Evolutionary conservation across 2,797 vertebrate genomes (phyloP).

Genomic region (Sebastes goodei): DNA sequence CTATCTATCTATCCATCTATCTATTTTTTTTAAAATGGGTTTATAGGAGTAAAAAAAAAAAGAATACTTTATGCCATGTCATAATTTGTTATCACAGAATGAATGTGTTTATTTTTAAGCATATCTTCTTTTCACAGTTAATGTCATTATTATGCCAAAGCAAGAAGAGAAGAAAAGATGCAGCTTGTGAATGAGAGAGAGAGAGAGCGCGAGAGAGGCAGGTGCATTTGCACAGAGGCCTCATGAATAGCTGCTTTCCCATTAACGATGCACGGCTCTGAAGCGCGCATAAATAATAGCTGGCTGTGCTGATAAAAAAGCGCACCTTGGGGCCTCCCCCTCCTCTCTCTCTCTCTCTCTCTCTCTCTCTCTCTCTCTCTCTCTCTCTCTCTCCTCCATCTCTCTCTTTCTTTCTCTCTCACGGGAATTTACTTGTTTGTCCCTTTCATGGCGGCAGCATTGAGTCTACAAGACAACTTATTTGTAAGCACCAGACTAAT

Average conservation of each 20-base stretch:
- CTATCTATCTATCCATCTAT: no score
- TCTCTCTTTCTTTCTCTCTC: slow-evolving; percentile 36
- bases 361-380: neutral
- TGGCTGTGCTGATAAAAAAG: slow-evolving; percentile 64
- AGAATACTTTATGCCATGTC: neutral
- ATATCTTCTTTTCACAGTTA: neutral
- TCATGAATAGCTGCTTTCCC: slow-evolving; percentile 79
- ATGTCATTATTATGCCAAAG: slow-evolving; percentile 44
- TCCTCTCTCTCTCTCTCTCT: neutral
- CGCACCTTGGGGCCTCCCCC: slow-evolving; percentile 65
- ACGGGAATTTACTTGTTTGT: slow-evolving; percentile 28
- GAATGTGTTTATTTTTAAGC: slow-evolving; percentile 6
- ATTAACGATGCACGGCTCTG: slow-evolving; percentile 73
- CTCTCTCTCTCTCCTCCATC: neutral
- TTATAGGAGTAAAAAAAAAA: neutral
- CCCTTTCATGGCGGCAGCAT: slow-evolving; percentile 19
- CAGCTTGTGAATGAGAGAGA: slow-evolving; percentile 53
- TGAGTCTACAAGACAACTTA: slow-evolving; percentile 43
- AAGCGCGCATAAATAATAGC: slow-evolving; percentile 79
- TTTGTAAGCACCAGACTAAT: slow-evolving; percentile 17
- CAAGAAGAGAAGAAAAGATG: slow-evolving; percentile 24
- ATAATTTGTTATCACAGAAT: neutral
- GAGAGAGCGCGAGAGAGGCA: slow-evolving; percentile 41
- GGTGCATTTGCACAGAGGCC: slow-evolving; percentile 74
- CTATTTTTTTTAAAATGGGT: no score